A percentile compares a stretch with the other conserved stretches of the same genome.
Conservation (phyloP, 1,140 invertebrate species). For the Pogonognathellus flavescens region DNA sequence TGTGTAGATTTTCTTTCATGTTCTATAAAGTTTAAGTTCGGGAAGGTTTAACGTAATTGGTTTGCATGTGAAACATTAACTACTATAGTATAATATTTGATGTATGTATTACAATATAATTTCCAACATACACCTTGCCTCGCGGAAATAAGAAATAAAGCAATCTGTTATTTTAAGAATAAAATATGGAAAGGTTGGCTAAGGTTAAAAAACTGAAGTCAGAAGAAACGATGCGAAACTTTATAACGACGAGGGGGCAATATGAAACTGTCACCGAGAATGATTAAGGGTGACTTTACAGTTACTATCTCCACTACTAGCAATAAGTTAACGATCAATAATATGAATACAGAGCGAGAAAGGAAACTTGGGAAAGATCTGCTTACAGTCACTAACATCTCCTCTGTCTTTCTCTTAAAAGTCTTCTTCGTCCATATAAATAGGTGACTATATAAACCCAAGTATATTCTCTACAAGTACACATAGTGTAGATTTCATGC, state of each 20-base stretch:
- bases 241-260: constrained; percentile 46
- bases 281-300: constrained; percentile 44
- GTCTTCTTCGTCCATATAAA: neutral
- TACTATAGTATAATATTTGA: no score
- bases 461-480: no score
- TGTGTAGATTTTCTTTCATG: no score
- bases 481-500: no score
- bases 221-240: constrained; percentile 44
- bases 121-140: neutral
- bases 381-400: constrained; percentile 20
- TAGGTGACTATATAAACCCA: no score
- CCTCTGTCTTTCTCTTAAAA: neutral
- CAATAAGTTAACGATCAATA: constrained; percentile 49
- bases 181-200: constrained; percentile 44
- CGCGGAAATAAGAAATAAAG: constrained; percentile 14
- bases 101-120: neutral
- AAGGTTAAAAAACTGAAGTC: constrained; percentile 38
- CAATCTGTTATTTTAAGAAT: constrained; percentile 25
- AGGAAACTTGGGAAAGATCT: constrained; percentile 20
- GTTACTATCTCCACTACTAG: constrained; percentile 33
- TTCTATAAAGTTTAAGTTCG: no score
- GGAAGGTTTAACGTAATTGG: no score
- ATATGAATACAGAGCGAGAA: constrained; percentile 11
- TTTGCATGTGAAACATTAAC: no score
- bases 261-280: constrained; percentile 49